Evolutionary conservation across 2,888 invertebrate genomes (phyloP).

Genomic region (Sinhomidia bicolor): DNA sequence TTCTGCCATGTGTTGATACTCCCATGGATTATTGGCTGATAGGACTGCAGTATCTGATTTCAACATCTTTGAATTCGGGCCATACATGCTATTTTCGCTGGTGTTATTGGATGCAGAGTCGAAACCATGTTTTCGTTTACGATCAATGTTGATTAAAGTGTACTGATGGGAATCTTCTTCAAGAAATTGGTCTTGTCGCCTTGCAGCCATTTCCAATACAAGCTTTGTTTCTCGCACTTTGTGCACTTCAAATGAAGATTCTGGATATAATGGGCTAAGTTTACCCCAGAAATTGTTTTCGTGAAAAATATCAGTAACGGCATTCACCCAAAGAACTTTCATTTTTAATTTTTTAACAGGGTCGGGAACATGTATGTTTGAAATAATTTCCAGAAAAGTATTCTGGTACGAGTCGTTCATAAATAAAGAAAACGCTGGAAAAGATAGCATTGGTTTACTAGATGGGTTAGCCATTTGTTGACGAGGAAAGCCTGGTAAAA

Average conservation of each 20-base stretch:
- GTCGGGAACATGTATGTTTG: background rate
- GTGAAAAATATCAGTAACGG: background rate
- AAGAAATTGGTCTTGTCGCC: background rate
- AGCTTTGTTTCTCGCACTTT: background rate
- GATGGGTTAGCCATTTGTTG: background rate
- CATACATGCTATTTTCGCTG: background rate
- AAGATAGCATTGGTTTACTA: background rate
- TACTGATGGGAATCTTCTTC: background rate
- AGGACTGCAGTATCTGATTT: background rate
- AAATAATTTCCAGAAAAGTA: background rate
- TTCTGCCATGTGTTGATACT: background rate
- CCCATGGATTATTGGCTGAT: background rate
- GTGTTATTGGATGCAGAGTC: background rate
- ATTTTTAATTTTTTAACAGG: background rate
- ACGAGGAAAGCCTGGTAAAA: too few species aligned
- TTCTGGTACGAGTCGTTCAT: constrained; percentile 8
- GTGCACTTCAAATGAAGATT: background rate
- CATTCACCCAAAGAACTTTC: constrained; percentile 6
- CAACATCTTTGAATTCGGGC: background rate
- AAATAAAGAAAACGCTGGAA: constrained; percentile 7
- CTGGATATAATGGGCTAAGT: background rate
- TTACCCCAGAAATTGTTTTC: constrained; percentile 5
- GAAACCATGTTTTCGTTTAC: background rate
- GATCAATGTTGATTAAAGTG: background rate
- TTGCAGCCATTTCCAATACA: background rate